A percentile compares a stretch with the other conserved stretches of the same genome.
Evolutionary conservation across 2,888 invertebrate species (phyloP).

Genomic region (Cepaea hortensis): DNA sequence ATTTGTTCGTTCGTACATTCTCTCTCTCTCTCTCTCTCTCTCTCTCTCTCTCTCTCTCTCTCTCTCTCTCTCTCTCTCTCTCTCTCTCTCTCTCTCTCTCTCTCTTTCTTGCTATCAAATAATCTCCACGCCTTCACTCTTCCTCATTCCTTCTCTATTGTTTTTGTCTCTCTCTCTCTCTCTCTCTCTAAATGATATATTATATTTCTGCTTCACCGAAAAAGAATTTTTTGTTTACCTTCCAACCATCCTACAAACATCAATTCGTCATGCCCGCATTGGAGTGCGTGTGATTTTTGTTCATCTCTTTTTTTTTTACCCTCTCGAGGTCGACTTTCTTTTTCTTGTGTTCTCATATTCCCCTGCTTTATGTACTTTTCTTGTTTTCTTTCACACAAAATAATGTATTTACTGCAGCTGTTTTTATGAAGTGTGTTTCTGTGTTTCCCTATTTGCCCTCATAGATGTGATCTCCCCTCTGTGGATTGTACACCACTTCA

Average conservation of each 20-base stretch:
- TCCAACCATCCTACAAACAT: not conserved
- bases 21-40: not conserved
- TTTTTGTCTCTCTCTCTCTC: not conserved
- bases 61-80: not conserved
- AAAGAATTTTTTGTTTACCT: not conserved
- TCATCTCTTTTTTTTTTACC: too few relatives aligned
- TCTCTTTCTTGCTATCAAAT: not conserved
- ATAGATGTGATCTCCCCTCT: not conserved
- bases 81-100: not conserved
- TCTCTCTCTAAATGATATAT: not conserved
- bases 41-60: not conserved
- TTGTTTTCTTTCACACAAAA: not conserved
- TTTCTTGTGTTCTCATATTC: not conserved
- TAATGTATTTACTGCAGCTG: constrained; percentile 3
- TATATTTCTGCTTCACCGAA: too few relatives aligned
- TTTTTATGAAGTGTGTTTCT: not conserved
- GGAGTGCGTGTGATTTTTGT: not conserved
- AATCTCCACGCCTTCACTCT: not conserved
- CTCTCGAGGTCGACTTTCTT: not conserved
- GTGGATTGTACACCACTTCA: too few relatives aligned
- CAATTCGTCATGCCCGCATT: not conserved
- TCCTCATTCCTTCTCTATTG: not conserved
- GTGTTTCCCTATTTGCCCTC: not conserved
- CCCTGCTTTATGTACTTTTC: not conserved
- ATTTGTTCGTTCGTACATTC: too few relatives aligned